Evolutionary conservation across 2,888 invertebrate genomes (phyloP), one percentile per base, ranked within the genome.

Genomic region (Trissolcus brochymenae): DNA sequence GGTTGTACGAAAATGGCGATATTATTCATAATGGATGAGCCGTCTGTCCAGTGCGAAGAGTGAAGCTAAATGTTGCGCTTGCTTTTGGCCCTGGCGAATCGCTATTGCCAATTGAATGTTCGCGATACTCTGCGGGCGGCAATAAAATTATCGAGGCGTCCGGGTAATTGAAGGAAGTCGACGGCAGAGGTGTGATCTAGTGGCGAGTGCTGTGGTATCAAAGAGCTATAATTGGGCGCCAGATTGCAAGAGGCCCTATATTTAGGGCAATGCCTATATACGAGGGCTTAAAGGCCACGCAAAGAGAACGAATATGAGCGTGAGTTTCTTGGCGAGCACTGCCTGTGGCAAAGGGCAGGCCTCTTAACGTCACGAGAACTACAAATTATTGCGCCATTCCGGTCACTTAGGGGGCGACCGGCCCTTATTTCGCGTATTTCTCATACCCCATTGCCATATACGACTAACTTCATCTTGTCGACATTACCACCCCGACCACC

Each of bases 381-480:
- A 85, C 85, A 85, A 88, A 87, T 88, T 88, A 88, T 88, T 87
- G 85, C 86, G 81, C 87, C 87, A 87, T 88, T 88, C 85, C 83
- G 87, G 87, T 88, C 88, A 88, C 88, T 88, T 87, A 87, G 87
- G 85, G 86, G 83, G 86, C 86, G 84, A 85, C 84, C 84, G 83
- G 85, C 84, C 87, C 86, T 87, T 87, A 87, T 87, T 87, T 86
- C 85, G 82, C 81, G 75, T 80, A 79, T 80, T 82, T 82, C 73
- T 70, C 70, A 43, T 62, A 64, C 74, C 50, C 65, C 59, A 17
- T 29, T 57, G 21, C 57, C 40, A 2, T 51, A 16, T 46, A 29
- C 65, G 61, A 54, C 66, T 67, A 67, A 67, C 76, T 77, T 77
- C 67, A 71, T 68, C 67, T 61, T 62, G 66, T 62, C 66, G 66